Evolutionary conservation across 2,888 invertebrate genomes (phyloP), one percentile per base, ranked within the genome.

Genomic region (Agapostemon virescens): DNA sequence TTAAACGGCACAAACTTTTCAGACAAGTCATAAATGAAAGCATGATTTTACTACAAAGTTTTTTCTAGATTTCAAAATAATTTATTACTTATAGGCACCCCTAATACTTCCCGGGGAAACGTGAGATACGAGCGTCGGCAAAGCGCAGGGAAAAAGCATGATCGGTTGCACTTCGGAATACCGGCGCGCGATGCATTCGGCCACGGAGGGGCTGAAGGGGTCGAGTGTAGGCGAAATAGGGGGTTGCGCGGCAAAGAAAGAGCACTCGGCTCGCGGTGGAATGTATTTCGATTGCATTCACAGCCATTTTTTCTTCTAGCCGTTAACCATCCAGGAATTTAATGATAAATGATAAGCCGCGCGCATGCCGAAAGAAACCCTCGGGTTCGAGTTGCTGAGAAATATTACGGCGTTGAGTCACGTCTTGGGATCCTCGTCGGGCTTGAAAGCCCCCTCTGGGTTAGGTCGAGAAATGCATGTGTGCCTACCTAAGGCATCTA

Each of bases 271-370:
- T 26, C 26, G 55, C 23, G 23, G 26, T 55, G 58, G 68, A 81
- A 82, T 73, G 81, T 36, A 52, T 73, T 81, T 82, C 76, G 76
- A 76, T 72, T 72, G 81, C 68, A 81, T 76, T 75, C 81, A 52
- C 69, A 17, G 20, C n/a, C 49, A 13, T 63, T 63, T 30, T 61
- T 81, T 81, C 64, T 58, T 40, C 71, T 68, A 68, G 52, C 26
- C 68, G 63, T 26, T 58, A 78, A 81, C 68, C 74, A 61, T 64
- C 61, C 33, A 23, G 82, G 85, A 84, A 84, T 86, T 85, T 74
- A 84, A 81, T 85, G 85, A 86, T 86, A 86, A 85, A 84, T 81
- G 86, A 84, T 84, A 84, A 84, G 66, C 67, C 78, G 66, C 61
- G 61, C 61, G 58, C 69, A 67, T 52, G 71, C 67, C 79, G 75